Percentiles rank a stretch among this genome's conserved stretches.
Conservation (phyloP, 2,113 vertebrate genomes). For the Trinectes maculatus region DNA sequence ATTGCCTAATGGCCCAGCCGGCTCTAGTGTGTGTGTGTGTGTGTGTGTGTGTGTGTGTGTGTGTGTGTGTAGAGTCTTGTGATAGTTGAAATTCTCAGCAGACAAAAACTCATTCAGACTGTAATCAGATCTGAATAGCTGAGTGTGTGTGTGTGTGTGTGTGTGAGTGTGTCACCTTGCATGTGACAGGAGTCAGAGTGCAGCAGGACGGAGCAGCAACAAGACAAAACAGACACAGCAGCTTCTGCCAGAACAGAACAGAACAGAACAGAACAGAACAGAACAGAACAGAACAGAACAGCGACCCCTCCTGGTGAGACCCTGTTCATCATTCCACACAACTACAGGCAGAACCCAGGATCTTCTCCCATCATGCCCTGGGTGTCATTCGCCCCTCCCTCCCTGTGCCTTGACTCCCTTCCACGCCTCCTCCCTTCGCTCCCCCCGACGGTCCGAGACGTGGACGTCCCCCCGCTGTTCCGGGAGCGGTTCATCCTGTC, state of each 20-base stretch:
- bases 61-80: constrained; percentile 44
- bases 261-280: not conserved
- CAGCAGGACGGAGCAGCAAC: not conserved
- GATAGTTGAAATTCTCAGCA: constrained; percentile 42
- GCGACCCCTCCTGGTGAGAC: no score
- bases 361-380: constrained; percentile 54
- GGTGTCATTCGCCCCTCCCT: constrained; percentile 45
- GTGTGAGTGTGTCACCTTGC: constrained; percentile 14
- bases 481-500: constrained; percentile 88
- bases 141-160: constrained; percentile 18
- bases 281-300: no score
- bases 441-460: constrained; percentile 82
- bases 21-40: constrained; percentile 6
- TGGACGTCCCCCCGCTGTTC: constrained; percentile 87
- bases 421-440: constrained; percentile 77
- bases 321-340: no score
- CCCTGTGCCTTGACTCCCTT: not conserved
- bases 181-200: constrained; percentile 10
- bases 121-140: constrained; percentile 42
- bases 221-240: not conserved
- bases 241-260: not conserved
- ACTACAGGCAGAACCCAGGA: no score
- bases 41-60: constrained; percentile 5
- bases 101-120: constrained; percentile 38
- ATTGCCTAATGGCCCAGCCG: no score